These are phyloP conservation scores for Torymus aiolomorphi DNA, from an alignment of 2,888 invertebrate genomes.

Conservation along the genomic window DNA sequence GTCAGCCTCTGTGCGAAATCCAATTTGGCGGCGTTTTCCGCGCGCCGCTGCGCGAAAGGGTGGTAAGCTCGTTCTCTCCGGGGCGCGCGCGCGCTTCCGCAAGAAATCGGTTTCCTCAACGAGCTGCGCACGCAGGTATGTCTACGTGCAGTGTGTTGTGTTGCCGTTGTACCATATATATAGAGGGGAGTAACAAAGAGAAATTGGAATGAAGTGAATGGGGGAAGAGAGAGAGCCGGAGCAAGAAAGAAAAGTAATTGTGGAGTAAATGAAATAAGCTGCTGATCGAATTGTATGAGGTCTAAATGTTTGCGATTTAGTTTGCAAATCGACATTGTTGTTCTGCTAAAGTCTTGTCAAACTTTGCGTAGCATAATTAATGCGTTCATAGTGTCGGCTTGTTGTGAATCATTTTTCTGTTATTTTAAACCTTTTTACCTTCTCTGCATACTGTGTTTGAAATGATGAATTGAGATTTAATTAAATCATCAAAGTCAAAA, in stretches of 20 bases:
- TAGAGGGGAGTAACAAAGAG: not conserved
- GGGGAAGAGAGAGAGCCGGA: not conserved
- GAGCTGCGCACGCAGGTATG: not conserved
- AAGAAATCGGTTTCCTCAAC: slow-evolving; percentile 33
- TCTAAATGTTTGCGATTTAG: too few relatives aligned
- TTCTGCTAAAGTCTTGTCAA: too few relatives aligned
- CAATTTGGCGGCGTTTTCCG: slow-evolving; percentile 40
- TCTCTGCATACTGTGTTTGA: too few relatives aligned
- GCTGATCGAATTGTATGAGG: too few relatives aligned
- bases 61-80: not conserved
- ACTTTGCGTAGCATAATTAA: too few relatives aligned
- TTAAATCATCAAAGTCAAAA: slow-evolving; percentile 10
- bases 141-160: too few relatives aligned
- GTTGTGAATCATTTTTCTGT: too few relatives aligned
- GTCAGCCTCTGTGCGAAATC: slow-evolving; percentile 34
- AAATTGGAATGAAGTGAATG: not conserved
- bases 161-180: too few relatives aligned
- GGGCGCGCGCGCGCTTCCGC: not conserved
- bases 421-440: too few relatives aligned
- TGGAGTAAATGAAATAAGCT: too few relatives aligned
- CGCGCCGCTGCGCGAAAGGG: slow-evolving; percentile 15
- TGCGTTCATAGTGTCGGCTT: too few relatives aligned
- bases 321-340: too few relatives aligned
- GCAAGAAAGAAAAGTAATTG: slow-evolving; percentile 2
- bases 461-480: not conserved